phyloP scores from a whole-genome alignment of 2,113 vertebrate species.

The Gnathonemus longibarbis region DNA sequence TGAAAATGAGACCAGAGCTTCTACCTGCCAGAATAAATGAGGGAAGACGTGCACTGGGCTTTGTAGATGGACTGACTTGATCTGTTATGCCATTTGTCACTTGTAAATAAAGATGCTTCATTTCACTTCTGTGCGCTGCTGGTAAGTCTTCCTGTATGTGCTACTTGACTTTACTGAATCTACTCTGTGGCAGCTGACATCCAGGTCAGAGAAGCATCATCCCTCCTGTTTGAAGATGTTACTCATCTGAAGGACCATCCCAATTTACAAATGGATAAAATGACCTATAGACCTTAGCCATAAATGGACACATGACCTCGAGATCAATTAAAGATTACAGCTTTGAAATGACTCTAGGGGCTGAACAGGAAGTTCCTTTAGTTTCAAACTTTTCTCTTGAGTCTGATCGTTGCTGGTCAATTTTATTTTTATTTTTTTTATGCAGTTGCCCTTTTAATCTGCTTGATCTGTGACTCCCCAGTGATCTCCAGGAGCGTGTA shows the following conservation, averaged over 20 bases:
- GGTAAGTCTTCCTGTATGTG: not conserved
- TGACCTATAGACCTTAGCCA: not conserved
- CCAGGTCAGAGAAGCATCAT: not conserved
- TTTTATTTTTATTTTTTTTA: not conserved
- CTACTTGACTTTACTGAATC: not conserved
- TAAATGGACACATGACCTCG: not conserved
- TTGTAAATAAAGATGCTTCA: not conserved
- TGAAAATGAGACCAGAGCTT: not conserved
- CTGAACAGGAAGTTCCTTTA: not conserved
- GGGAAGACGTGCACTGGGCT: not conserved
- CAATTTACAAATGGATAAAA: not conserved
- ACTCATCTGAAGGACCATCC: not conserved
- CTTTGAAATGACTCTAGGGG: not conserved
- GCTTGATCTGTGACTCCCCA: not conserved
- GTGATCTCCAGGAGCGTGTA: not conserved
- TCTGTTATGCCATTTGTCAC: not conserved
- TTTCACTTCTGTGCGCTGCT: not conserved
- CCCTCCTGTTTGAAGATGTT: not conserved
- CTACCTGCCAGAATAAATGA: not conserved
- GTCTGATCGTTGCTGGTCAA: not conserved
- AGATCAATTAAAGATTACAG: not conserved
- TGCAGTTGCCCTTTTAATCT: not conserved
- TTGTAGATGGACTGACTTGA: not conserved
- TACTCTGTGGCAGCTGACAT: not conserved
- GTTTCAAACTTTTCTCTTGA: not conserved